Conservation (phyloP, 2,797 vertebrate species). For the Ptychobarbus kaznakovi region DNA sequence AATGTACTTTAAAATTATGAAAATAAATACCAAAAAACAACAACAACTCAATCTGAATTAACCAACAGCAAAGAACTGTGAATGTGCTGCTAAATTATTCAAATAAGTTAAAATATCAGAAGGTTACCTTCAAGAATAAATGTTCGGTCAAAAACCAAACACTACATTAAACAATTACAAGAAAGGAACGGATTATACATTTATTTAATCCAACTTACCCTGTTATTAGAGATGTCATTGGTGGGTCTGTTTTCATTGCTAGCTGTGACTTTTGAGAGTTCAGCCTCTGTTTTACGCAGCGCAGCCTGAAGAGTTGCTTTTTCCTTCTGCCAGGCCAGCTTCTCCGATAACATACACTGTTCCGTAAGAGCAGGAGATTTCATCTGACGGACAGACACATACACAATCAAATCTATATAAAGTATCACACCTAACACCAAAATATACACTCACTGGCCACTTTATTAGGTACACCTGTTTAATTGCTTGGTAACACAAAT, state of each 20-base stretch:
- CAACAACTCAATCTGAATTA: too few species aligned
- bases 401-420: background rate
- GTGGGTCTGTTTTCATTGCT: constrained; percentile 79
- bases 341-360: constrained; percentile 66
- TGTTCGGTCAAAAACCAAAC: background rate
- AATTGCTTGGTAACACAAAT: too few species aligned
- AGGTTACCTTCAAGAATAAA: background rate
- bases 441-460: too few species aligned
- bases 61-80: too few species aligned
- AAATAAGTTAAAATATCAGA: too few species aligned
- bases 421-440: background rate
- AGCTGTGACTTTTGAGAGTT: constrained; percentile 66
- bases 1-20: too few species aligned
- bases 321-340: constrained; percentile 71
- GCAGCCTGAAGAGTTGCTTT: constrained; percentile 61
- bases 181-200: background rate
- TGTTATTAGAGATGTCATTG: constrained; percentile 70
- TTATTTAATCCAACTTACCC: constrained; percentile 73
- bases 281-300: constrained; percentile 71
- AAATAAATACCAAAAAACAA: too few species aligned
- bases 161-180: background rate
- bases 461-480: too few species aligned
- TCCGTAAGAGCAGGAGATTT: constrained; percentile 42
- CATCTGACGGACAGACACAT: constrained; percentile 31
- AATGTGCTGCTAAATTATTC: too few species aligned